Evolutionary conservation across 2,888 invertebrate genomes (phyloP), one percentile per base, ranked within the genome.

Genomic region (Pheosia gnoma): DNA sequence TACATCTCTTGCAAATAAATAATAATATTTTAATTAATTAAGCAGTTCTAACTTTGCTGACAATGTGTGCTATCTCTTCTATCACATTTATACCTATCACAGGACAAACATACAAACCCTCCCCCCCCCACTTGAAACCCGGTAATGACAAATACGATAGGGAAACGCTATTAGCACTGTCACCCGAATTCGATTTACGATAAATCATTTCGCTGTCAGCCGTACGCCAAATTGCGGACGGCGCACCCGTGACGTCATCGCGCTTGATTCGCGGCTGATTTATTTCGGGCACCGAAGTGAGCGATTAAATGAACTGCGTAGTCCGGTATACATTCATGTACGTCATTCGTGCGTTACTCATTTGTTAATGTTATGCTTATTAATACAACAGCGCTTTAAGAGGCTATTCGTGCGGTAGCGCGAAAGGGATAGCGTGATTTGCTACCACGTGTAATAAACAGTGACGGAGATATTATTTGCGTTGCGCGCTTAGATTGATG

Each of bases 151-250:
- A 55, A 70, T 43, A 9, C 43, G 9, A 10, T n/a, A 47, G 9
- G 9, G 7, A 5, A 56, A 8, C 4, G 36, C 54, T 59, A 60
- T 68, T 67, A 65, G 60, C 59, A 59, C 61, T 66, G 68, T 75
- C 68, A 63, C 60, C 62, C 59, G 53, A 37, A 64, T 70, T 63
- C 64, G 63, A 63, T 63, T 62, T 36, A n/a, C 25, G 61, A 78
- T 77, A 63, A 66, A 74, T 78, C 78, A 76, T 61, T 10, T 53
- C n/a, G 39, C n/a, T 64, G 71, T 62, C 68, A 66, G 59, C 58
- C 56, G 57, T 67, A 49, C 61, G 57, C 65, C 53, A 55, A 68
- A 75, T 69, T 68, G 59, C 55, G 62, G 60, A 9, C 55, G 72
- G 53, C 64, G 43, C 54, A 52, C 13, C 49, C 8, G 51, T 78